Evolutionary conservation across 2,113 vertebrate genomes (phyloP).

Genomic region (Vidua macroura): DNA sequence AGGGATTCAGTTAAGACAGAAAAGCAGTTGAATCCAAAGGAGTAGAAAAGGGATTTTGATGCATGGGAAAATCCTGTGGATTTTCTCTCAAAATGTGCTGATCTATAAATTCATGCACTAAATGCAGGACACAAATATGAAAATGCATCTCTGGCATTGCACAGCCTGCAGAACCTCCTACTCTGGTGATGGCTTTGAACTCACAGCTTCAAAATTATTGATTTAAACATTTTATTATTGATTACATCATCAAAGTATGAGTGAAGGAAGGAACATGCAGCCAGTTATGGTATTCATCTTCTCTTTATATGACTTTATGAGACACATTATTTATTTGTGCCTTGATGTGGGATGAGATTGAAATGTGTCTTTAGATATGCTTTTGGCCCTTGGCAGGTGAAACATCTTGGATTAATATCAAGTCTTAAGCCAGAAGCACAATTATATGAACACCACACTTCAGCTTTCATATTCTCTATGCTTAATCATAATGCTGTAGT

Average conservation of each 20-base stretch:
- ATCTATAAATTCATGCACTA: neutral
- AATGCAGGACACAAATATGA: neutral
- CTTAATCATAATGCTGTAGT: neutral
- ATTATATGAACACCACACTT: neutral
- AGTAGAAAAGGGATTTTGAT: neutral
- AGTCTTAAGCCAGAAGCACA: neutral
- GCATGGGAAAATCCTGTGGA: neutral
- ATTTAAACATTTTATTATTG: conserved; percentile 16
- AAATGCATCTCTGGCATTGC: neutral
- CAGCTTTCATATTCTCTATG: neutral
- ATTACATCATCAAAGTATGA: neutral
- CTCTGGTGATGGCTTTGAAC: neutral
- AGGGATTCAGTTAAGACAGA: neutral
- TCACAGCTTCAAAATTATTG: conserved; percentile 20
- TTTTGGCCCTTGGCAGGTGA: neutral
- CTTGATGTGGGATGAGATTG: neutral
- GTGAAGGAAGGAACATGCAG: neutral
- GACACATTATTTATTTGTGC: conserved; percentile 7
- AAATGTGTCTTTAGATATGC: neutral
- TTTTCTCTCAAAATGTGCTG: neutral
- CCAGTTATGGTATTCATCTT: neutral
- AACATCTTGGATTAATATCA: neutral
- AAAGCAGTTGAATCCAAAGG: neutral
- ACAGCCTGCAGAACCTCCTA: neutral
- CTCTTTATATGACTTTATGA: neutral